Evolutionary conservation across 2,113 vertebrate genomes (phyloP), one percentile per base, ranked within the genome.

Genomic region (Hucho hucho): DNA sequence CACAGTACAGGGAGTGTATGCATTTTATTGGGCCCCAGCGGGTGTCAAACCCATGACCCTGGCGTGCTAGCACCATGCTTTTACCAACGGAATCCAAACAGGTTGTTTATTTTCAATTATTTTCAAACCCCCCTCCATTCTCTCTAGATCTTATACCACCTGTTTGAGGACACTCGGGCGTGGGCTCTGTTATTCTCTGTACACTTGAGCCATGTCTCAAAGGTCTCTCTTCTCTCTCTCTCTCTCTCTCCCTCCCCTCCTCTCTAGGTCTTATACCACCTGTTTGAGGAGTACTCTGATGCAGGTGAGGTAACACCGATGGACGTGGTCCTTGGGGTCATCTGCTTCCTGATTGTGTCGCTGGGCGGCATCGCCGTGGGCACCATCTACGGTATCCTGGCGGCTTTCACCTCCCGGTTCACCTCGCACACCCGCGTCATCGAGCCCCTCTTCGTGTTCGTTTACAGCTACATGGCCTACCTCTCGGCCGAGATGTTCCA

Each of bases 391-490:
- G 98, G 98, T 20, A 64, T 99, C 88, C 92, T 98, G 59, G 89
- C 96, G 0, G 97, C 96, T 89, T 98, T 99, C 93, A 99, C 98
- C 0, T 99, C 98, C 1, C 95, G 98, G 74, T 99, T 99, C 91
- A 98, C 98, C 1, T 94, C 95, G 20, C 97, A 96, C 90, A 96
- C 95, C 9, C 95, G 98, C 0, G 97, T 99, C 91, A 99, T 99
- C 81, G 98, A 99, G 92, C 98, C 98, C 0, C 96, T 99, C 73
- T 99, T 99, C 89, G 96, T 98, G 81, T 99, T 99, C 84, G 92
- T 99, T 79, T 99, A 98, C 94, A 99, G 97, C 93, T 99, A 99
- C 92, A 96, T 99, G 96, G 97, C 97, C 0, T 99, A 99, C 75
- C 93, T 99, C 78, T 96, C 97, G 0, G 96, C 98, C 0, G 98